Conservation (phyloP, 2,888 invertebrate genomes). For the Lissonota sp. region DNA sequence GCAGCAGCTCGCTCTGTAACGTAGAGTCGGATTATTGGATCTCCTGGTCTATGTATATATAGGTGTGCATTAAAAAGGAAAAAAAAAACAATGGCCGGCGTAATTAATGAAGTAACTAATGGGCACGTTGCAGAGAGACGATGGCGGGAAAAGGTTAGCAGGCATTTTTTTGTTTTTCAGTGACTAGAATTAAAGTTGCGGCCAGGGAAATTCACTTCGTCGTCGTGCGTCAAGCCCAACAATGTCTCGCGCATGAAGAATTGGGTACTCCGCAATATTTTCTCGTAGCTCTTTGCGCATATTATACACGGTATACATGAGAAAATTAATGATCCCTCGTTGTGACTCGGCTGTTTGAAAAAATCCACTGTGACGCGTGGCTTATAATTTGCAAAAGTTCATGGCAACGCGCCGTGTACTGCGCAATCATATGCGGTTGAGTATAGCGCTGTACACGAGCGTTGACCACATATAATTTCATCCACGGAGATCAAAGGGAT, state of each 20-base stretch:
- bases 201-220: slow-evolving; percentile 20
- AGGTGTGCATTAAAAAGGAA: slow-evolving; percentile 68
- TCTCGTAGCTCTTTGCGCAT: background rate
- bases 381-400: background rate
- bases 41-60: slow-evolving; percentile 60
- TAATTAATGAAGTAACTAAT: slow-evolving; percentile 81
- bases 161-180: slow-evolving; percentile 8
- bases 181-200: slow-evolving; percentile 18
- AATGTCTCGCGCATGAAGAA: slow-evolving; percentile 36
- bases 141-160: slow-evolving; percentile 65
- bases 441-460: no score
- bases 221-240: slow-evolving; percentile 29
- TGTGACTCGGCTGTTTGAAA: slow-evolving; percentile 39
- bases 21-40: slow-evolving; percentile 79
- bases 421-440: no score
- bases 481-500: no score
- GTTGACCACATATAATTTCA: no score
- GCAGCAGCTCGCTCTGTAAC: slow-evolving; percentile 73
- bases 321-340: slow-evolving; percentile 47
- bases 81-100: slow-evolving; percentile 76
- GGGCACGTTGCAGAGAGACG: slow-evolving; percentile 63
- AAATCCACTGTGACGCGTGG: background rate
- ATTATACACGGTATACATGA: background rate
- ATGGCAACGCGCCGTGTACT: no score
- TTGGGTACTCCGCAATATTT: slow-evolving; percentile 38